These are phyloP conservation scores for Malachius bipustulatus DNA, from an alignment of 2,888 invertebrate genomes.

Conservation along the genomic window DNA sequence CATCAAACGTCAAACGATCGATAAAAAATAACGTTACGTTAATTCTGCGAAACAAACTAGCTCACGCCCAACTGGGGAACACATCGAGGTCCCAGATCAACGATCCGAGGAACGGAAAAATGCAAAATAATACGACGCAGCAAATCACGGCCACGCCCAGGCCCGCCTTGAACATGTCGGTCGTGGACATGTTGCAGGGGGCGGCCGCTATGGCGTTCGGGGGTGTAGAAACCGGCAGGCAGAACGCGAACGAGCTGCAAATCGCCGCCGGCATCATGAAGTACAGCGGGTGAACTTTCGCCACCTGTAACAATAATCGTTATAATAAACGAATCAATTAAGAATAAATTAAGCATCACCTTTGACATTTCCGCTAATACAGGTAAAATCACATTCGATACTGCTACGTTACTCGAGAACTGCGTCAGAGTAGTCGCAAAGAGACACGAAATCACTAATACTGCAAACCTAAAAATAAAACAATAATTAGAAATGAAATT, in stretches of 20 bases:
- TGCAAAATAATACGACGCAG: constrained; percentile 53
- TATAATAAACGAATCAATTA: background rate
- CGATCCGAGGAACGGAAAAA: constrained; percentile 65
- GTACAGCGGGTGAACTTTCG: constrained; percentile 69
- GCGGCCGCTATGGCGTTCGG: constrained; percentile 90
- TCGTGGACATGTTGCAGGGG: constrained; percentile 65
- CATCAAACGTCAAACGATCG: too few relatives aligned
- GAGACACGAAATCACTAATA: constrained; percentile 63
- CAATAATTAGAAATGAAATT: too few relatives aligned
- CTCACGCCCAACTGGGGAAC: constrained; percentile 56
- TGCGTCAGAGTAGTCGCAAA: constrained; percentile 77
- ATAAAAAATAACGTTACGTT: too few relatives aligned
- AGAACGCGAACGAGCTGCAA: constrained; percentile 85
- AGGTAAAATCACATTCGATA: constrained; percentile 78
- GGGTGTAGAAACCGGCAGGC: constrained; percentile 89
- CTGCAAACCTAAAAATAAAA: too few relatives aligned
- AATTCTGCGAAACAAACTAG: too few relatives aligned
- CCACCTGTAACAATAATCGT: constrained; percentile 24
- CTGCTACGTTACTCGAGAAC: constrained; percentile 83
- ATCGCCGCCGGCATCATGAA: constrained; percentile 82
- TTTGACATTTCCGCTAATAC: constrained; percentile 67
- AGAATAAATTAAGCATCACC: constrained; percentile 16
- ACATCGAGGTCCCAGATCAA: constrained; percentile 51
- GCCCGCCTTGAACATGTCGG: constrained; percentile 63
- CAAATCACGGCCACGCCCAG: constrained; percentile 63